These are phyloP conservation scores for Syrphus vitripennis DNA, from an alignment of 2,888 invertebrate genomes.

Conservation along the genomic window DNA sequence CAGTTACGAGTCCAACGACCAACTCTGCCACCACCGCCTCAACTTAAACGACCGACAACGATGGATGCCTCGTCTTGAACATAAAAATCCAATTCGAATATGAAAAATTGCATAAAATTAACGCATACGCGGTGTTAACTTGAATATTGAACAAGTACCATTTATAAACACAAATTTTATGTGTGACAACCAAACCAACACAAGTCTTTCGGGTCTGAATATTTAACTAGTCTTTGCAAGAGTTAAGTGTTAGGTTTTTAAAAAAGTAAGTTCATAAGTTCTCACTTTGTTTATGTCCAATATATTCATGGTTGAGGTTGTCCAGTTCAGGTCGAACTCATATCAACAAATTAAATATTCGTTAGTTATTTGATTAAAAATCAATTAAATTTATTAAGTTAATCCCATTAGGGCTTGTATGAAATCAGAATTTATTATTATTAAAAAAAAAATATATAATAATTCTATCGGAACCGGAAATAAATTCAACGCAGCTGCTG, in stretches of 20 bases:
- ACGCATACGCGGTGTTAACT: neutral
- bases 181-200: neutral
- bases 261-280: neutral
- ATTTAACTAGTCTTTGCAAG: neutral
- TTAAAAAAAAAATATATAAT: neutral
- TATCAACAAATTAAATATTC: neutral
- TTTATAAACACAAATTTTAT: neutral
- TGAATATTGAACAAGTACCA: neutral
- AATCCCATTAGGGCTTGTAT: neutral
- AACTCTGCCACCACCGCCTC: neutral
- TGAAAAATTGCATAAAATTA: constrained; percentile 28
- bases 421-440: neutral
- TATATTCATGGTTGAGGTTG: constrained; percentile 56
- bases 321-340: constrained; percentile 9
- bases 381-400: neutral
- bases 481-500: neutral
- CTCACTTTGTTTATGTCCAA: neutral
- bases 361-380: neutral
- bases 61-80: neutral
- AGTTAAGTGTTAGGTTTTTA: neutral
- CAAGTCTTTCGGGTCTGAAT: neutral
- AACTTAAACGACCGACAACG: neutral
- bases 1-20: neutral
- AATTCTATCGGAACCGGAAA: neutral
- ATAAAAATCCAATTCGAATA: constrained; percentile 11